Evolutionary conservation across 2,797 vertebrate species (phyloP).

Genomic region (Buceros bicornis): DNA sequence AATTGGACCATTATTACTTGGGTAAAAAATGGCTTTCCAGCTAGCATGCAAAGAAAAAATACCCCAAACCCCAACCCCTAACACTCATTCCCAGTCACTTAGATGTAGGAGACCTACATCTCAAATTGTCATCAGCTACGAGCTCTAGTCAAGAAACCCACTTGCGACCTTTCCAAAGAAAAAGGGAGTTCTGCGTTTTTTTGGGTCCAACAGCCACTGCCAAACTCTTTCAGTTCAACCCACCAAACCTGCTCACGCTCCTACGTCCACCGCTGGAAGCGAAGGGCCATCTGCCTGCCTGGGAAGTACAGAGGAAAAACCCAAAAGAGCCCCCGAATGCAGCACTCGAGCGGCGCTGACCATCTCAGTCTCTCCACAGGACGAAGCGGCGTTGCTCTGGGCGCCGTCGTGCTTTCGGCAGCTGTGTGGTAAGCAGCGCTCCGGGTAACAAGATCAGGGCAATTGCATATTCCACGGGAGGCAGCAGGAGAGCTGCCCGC

Average conservation of each 20-base stretch:
- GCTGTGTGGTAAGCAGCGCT: background rate
- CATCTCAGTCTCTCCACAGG: background rate
- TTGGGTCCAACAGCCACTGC: constrained; percentile 32
- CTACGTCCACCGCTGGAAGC: background rate
- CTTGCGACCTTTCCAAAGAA: constrained; percentile 17
- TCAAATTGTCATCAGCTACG: constrained; percentile 1
- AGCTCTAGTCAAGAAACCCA: constrained; percentile 56
- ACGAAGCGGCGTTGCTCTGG: background rate
- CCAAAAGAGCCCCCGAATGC: background rate
- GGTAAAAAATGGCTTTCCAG: constrained; percentile 52
- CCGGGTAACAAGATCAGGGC: background rate
- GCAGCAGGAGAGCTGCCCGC: constrained; percentile 67
- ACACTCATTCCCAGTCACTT: constrained; percentile 37
- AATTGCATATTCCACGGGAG: constrained; percentile 63
- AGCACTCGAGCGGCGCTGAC: background rate
- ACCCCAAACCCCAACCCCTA: constrained; percentile 57
- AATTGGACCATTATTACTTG: constrained; percentile 42
- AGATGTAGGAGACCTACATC: constrained; percentile 50
- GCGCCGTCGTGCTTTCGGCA: background rate
- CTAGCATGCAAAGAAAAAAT: constrained; percentile 73
- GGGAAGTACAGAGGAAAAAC: background rate
- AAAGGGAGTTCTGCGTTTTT: background rate
- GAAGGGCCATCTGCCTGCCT: background rate
- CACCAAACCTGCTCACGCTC: background rate
- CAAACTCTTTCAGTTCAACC: constrained; percentile 27